Percentiles rank a stretch among this genome's conserved stretches.
These are phyloP conservation scores for Ctenopoma multispine DNA, from an alignment of 2,797 vertebrate genomes.

Conservation along the genomic window DNA sequence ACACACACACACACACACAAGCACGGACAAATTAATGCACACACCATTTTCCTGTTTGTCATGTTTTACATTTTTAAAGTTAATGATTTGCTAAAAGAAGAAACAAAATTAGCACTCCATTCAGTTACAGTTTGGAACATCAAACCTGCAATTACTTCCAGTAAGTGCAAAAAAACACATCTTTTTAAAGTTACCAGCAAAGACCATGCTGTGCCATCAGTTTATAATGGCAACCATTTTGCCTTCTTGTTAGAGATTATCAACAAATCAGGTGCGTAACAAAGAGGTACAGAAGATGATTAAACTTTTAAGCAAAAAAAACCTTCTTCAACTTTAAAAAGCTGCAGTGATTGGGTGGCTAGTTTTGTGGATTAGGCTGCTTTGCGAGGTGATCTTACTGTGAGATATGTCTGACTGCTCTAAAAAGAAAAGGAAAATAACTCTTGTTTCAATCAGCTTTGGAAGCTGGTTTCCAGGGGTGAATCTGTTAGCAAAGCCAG, in stretches of 20 bases:
- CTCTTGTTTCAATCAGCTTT: slow-evolving; percentile 53
- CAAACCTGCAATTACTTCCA: slow-evolving; percentile 50
- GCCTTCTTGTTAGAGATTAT: slow-evolving; percentile 37
- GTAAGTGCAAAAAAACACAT: neutral
- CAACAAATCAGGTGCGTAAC: slow-evolving; percentile 53
- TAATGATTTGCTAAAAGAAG: slow-evolving; percentile 20
- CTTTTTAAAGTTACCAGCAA: slow-evolving; percentile 25
- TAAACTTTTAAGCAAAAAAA: slow-evolving; percentile 24
- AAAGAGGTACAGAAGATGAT: slow-evolving; percentile 38
- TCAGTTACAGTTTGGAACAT: slow-evolving; percentile 26
- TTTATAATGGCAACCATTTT: slow-evolving; percentile 54
- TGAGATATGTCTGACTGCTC: slow-evolving; percentile 34
- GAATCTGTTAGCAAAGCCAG: slow-evolving; percentile 40
- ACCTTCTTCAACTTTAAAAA: slow-evolving; percentile 40
- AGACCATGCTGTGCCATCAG: slow-evolving; percentile 44
- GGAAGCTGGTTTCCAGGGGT: slow-evolving; percentile 38
- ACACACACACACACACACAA: neutral
- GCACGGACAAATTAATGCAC: neutral
- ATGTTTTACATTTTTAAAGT: slow-evolving; percentile 7
- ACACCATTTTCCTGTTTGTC: slow-evolving; percentile 1
- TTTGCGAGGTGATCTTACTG: slow-evolving; percentile 45
- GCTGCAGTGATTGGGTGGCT: slow-evolving; percentile 26
- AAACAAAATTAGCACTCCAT: slow-evolving; percentile 26
- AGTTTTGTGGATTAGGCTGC: slow-evolving; percentile 18
- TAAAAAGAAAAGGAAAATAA: slow-evolving; percentile 34